Evolutionary conservation across 2,797 vertebrate species (phyloP).

Genomic region (Spinus olivaceus): DNA sequence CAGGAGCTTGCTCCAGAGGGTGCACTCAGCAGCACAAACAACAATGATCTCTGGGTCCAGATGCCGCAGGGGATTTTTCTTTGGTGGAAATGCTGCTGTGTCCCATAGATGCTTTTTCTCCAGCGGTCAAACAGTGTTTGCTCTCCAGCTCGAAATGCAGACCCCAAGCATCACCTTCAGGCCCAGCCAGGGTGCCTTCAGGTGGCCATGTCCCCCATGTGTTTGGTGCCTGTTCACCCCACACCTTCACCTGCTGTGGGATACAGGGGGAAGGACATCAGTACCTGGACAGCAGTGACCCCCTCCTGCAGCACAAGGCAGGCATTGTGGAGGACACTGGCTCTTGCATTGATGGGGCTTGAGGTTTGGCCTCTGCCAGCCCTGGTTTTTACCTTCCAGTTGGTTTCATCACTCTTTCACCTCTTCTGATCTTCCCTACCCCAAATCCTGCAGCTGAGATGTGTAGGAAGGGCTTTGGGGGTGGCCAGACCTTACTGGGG

Average conservation of each 20-base stretch:
- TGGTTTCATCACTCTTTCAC: neutral
- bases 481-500: neutral
- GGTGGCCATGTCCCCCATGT: fast-evolving
- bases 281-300: neutral
- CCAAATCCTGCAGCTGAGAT: neutral
- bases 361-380: neutral
- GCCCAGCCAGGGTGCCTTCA: too few species aligned
- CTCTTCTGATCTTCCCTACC: neutral
- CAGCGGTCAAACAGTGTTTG: neutral
- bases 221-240: neutral
- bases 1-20: fast-evolving
- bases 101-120: neutral
- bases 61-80: neutral
- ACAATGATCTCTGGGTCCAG: fast-evolving
- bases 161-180: neutral
- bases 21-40: neutral
- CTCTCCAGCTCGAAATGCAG: neutral
- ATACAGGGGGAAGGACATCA: fast-evolving
- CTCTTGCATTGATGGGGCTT: neutral
- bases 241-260: neutral
- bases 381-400: neutral
- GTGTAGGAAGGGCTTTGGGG: neutral
- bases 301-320: neutral
- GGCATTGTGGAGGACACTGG: fast-evolving
- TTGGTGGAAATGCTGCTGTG: neutral